A percentile compares a stretch with the other conserved stretches of the same genome.
These are phyloP conservation scores for Whitmania pigra DNA, from an alignment of 1,140 invertebrate species.

Conservation along the genomic window DNA sequence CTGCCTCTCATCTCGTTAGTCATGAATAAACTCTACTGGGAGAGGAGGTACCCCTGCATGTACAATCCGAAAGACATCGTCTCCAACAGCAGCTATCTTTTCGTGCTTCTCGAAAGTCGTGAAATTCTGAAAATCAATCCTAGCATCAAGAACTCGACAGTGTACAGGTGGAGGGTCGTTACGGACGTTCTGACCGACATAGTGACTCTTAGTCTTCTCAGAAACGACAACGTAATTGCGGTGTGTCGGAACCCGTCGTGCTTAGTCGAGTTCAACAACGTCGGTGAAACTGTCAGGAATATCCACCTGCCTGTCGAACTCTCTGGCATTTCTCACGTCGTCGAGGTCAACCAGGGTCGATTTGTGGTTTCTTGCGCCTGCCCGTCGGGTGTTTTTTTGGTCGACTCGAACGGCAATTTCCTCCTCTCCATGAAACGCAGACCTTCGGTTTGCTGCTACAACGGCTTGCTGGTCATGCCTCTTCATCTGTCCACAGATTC, in stretches of 20 bases:
- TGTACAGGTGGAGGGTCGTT: not conserved
- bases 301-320: not conserved
- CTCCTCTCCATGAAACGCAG: not conserved
- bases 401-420: slow-evolving; percentile 3
- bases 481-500: not conserved
- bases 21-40: not conserved
- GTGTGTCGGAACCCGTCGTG: not conserved
- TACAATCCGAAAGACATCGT: not conserved
- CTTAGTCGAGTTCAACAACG: not conserved
- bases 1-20: not conserved
- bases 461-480: not conserved
- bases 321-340: not conserved
- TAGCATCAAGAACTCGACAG: not conserved
- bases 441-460: not conserved
- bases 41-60: not conserved
- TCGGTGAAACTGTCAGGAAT: not conserved
- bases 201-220: not conserved
- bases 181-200: not conserved
- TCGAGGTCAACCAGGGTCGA: not conserved
- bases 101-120: not conserved
- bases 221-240: not conserved
- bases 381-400: not conserved
- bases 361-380: not conserved
- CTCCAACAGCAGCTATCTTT: not conserved
- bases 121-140: not conserved